Conservation (phyloP, 2,113 vertebrate species). For the Calcarius ornatus region DNA sequence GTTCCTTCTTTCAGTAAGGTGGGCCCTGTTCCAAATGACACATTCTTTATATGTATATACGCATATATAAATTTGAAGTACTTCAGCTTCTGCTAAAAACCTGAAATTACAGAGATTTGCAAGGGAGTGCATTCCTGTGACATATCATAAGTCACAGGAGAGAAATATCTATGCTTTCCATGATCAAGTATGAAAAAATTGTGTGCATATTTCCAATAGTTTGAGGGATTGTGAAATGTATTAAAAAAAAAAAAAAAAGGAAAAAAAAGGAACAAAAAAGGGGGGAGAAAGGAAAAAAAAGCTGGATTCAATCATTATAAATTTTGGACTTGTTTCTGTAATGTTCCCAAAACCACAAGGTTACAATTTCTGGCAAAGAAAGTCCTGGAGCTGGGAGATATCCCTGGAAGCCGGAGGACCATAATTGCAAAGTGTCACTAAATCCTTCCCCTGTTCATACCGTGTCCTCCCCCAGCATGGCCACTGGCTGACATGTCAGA, state of each 20-base stretch:
- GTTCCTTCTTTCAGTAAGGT: background rate
- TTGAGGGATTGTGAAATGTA: background rate
- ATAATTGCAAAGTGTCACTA: background rate
- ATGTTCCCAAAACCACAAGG: background rate
- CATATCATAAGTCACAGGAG: conserved; percentile 20
- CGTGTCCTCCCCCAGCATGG: accelerated
- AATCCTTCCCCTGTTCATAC: background rate
- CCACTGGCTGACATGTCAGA: background rate
- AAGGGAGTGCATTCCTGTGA: conserved; percentile 4
- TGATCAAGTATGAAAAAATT: background rate
- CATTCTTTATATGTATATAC: background rate
- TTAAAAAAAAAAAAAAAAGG: background rate
- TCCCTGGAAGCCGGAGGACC: background rate
- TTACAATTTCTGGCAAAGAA: background rate
- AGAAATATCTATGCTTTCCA: background rate
- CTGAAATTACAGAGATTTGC: background rate
- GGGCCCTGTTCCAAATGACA: background rate
- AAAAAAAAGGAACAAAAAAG: too few species aligned
- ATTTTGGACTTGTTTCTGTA: background rate
- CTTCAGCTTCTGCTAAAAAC: conserved; percentile 26
- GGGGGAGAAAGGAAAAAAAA: background rate
- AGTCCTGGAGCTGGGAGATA: background rate
- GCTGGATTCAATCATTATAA: background rate
- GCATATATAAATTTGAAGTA: background rate
- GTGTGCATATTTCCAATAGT: background rate